Percentiles rank a stretch among this genome's conserved stretches.
Evolutionary conservation across 2,888 invertebrate genomes (phyloP).

Genomic region (Didymodactylos carnosus): DNA sequence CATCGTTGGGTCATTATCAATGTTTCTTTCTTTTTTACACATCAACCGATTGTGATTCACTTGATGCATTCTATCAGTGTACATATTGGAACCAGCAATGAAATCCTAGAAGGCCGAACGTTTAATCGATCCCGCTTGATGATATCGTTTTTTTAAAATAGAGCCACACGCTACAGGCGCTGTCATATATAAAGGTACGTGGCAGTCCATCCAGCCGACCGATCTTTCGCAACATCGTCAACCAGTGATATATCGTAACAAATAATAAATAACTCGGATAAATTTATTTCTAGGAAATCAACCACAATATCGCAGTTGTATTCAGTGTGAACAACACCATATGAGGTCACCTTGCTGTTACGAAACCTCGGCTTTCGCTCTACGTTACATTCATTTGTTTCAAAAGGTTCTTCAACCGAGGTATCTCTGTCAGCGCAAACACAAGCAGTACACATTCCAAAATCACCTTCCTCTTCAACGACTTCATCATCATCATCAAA

Average conservation of each 20-base stretch:
- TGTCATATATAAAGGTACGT: neutral
- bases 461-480: too few species aligned
- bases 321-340: neutral
- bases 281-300: neutral
- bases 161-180: neutral
- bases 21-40: neutral
- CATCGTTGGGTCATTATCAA: neutral
- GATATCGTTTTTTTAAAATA: neutral
- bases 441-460: too few species aligned
- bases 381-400: neutral
- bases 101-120: neutral
- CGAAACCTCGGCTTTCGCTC: neutral
- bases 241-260: neutral
- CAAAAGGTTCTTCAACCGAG: too few species aligned
- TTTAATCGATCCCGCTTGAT: neutral
- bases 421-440: too few species aligned
- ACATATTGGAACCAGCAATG: neutral
- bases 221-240: neutral
- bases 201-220: neutral
- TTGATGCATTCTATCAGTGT: neutral
- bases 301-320: neutral
- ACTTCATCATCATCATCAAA: too few species aligned
- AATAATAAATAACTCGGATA: neutral
- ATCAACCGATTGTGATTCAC: neutral
- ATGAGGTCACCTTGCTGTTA: neutral